These are phyloP conservation scores for Rotaria magnacalcarata DNA, from an alignment of 2,888 invertebrate genomes.

Conservation along the genomic window DNA sequence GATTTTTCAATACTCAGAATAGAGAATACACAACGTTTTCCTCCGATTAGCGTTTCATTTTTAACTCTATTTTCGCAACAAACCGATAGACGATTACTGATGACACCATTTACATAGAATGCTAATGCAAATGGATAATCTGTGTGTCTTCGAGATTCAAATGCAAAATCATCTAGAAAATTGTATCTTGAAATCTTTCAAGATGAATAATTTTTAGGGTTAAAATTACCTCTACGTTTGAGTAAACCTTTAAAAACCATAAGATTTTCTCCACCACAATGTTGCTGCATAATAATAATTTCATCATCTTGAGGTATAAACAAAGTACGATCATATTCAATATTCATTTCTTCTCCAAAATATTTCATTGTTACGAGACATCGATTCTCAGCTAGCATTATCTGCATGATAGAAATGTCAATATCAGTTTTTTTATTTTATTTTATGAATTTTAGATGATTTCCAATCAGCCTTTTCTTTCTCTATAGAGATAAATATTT, in stretches of 20 bases:
- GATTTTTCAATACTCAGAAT: background rate
- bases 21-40: background rate
- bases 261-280: constrained; percentile 30
- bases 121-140: constrained; percentile 30
- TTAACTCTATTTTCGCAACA: constrained; percentile 23
- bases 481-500: too few species aligned
- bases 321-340: constrained; percentile 1
- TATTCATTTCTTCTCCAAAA: background rate
- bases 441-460: too few species aligned
- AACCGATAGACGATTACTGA: background rate
- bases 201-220: too few species aligned
- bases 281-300: constrained; percentile 23
- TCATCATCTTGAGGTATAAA: constrained; percentile 1
- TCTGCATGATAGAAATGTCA: background rate
- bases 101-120: background rate
- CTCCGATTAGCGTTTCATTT: background rate
- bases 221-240: background rate
- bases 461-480: too few species aligned
- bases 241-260: background rate
- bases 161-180: background rate
- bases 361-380: background rate
- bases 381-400: background rate
- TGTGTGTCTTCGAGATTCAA: background rate
- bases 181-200: too few species aligned
- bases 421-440: background rate